Evolutionary conservation across 1,140 invertebrate genomes (phyloP).

Genomic region (Drosophila albomicans): DNA sequence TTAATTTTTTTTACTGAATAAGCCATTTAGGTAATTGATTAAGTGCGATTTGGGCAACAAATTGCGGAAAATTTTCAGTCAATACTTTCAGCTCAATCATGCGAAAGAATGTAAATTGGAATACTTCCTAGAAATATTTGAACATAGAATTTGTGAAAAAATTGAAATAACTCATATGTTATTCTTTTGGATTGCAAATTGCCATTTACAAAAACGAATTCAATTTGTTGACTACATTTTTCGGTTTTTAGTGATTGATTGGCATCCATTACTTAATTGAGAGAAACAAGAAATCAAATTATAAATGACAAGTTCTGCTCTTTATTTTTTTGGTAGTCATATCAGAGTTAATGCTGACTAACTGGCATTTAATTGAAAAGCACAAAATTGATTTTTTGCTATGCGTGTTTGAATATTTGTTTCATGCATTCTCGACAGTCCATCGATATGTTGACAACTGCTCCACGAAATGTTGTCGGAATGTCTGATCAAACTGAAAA

Average conservation of each 20-base stretch:
- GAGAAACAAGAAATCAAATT: neutral
- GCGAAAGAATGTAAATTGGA: too few species aligned
- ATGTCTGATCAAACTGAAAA: neutral
- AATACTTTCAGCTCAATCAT: too few species aligned
- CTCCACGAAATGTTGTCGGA: neutral
- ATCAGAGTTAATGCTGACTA: neutral
- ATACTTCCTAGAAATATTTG: too few species aligned
- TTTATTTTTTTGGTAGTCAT: neutral
- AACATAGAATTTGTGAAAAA: too few species aligned
- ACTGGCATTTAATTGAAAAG: neutral
- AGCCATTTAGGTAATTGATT: neutral
- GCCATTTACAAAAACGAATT: neutral
- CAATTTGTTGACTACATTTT: neutral
- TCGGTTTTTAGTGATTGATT: neutral
- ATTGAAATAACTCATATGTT: too few species aligned
- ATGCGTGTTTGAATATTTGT: neutral
- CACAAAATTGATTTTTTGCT: neutral
- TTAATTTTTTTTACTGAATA: neutral
- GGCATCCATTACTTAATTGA: neutral
- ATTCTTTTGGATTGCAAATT: too few species aligned
- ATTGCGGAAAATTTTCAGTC: neutral
- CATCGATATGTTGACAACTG: neutral
- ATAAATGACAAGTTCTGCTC: neutral
- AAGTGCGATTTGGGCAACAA: neutral
- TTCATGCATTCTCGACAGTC: neutral